These are phyloP conservation scores for Poecilia gillii DNA, from an alignment of 2,797 vertebrate species.

Conservation along the genomic window DNA sequence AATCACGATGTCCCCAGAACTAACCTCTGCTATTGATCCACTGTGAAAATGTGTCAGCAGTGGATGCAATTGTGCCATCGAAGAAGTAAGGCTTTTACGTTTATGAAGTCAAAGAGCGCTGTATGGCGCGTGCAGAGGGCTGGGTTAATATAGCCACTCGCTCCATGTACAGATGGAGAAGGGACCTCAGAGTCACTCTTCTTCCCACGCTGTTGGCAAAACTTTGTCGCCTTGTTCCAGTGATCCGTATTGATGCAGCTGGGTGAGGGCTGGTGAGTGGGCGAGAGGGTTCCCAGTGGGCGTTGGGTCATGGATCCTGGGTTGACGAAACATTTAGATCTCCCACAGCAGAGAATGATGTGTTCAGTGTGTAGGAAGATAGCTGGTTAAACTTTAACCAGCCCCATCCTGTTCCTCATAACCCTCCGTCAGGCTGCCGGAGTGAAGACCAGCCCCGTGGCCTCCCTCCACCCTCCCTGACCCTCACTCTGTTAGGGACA, in stretches of 20 bases:
- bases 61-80: constrained; percentile 34
- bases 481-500: constrained; percentile 84
- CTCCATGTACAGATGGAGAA: constrained; percentile 48
- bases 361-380: constrained; percentile 80
- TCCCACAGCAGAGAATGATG: constrained; percentile 69
- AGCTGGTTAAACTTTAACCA: constrained; percentile 99
- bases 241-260: constrained; percentile 71
- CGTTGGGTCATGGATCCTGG: constrained; percentile 69
- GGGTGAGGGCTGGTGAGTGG: constrained; percentile 69
- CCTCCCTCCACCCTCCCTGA: constrained; percentile 71
- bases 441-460: constrained; percentile 38
- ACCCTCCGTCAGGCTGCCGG: constrained; percentile 63
- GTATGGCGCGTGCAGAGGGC: constrained; percentile 62
- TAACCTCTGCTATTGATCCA: constrained; percentile 68
- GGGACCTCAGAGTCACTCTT: constrained; percentile 55
- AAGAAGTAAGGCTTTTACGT: constrained; percentile 43
- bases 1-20: constrained; percentile 62
- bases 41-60: constrained; percentile 58
- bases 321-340: constrained; percentile 68
- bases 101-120: constrained; percentile 52
- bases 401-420: constrained; percentile 75
- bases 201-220: constrained; percentile 73
- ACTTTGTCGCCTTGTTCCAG: constrained; percentile 31
- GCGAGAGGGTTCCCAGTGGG: constrained; percentile 76
- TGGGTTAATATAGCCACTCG: constrained; percentile 58